Base-by-base conservation (phyloP, 2,113 vertebrate species). In the Hippocampus abdominalis region DNA sequence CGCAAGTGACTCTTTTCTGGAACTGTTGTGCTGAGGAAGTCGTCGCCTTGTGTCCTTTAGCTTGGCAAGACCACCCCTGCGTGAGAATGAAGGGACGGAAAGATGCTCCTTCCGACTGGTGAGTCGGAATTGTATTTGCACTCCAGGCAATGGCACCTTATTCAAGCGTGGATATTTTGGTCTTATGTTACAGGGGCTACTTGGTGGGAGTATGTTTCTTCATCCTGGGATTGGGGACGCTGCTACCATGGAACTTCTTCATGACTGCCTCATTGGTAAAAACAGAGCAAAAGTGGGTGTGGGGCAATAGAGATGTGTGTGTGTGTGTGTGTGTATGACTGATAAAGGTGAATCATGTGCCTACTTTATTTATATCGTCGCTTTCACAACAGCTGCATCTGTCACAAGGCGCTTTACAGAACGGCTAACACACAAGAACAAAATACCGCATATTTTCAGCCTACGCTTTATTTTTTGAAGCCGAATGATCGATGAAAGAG, bases 211-310 rank as follows among this genome's bases (percentile, higher is more conserved):
- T 94, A 21, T 87, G 91, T 68, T 94, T 95, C 92, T 95, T 96
- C 69, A 90, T 96, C 66, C 88, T 96, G 44, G 95, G 95, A 6
- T 86, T 95, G 79, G 95, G 95, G 69, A 96, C 95, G 0, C 89
- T 96, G 25, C 87, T 96, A 3, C 95, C 95, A 21, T 96, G 95
- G 95, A 96, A 95, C 82, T 96, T 96, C 88, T 96, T 96, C 89
- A 95, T 95, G 89, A 96, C 94, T 0, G 95, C 95, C 18, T 94
- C 92, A 69, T 77, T 90, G 92, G 95, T 96, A 90, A 92, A 83
- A 75, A 46, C n/a, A 32, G 21, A 57, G 42, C 3, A 2, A 67
- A 72, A 20, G 5, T 18, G 27, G 27, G 1, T 27, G 32, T 4
- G 32, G 32, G 5, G n/a, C n/a, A n/a, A 8, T 13, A 12, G 4